Percentiles rank a stretch among this genome's conserved stretches.
Evolutionary conservation across 2,888 invertebrate species (phyloP).

Genomic region (Himalopsyche japonica): DNA sequence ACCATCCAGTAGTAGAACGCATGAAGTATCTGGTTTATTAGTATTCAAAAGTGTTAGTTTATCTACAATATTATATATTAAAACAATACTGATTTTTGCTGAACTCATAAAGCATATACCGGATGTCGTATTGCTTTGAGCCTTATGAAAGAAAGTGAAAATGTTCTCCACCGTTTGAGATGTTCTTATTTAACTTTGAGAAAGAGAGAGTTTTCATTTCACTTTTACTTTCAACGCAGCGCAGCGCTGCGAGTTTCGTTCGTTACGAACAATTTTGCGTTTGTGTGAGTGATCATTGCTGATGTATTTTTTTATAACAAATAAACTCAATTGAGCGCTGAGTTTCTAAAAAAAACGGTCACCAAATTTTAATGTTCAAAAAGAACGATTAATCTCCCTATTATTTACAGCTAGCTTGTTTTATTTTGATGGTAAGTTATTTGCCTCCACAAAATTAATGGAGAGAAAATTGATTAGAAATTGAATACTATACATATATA

Average conservation of each 20-base stretch:
- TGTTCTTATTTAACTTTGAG: neutral
- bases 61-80: too few species aligned
- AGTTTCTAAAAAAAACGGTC: neutral
- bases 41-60: too few species aligned
- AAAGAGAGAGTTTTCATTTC: conserved; percentile 34
- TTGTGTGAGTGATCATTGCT: neutral
- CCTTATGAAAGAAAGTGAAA: neutral
- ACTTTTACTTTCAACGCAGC: conserved; percentile 37
- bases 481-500: too few species aligned
- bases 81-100: too few species aligned
- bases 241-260: neutral
- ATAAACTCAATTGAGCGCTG: neutral
- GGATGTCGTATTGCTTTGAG: neutral
- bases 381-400: too few species aligned
- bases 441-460: too few species aligned
- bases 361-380: neutral
- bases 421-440: too few species aligned
- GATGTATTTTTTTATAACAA: neutral
- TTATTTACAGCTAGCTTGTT: too few species aligned
- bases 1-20: too few species aligned
- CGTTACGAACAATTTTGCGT: neutral
- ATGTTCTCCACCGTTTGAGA: neutral
- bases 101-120: too few species aligned
- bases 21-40: too few species aligned
- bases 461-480: too few species aligned